Conservation (phyloP, 92 coral and sea anemone species). For the Zoanthus sansibaricus region DNA sequence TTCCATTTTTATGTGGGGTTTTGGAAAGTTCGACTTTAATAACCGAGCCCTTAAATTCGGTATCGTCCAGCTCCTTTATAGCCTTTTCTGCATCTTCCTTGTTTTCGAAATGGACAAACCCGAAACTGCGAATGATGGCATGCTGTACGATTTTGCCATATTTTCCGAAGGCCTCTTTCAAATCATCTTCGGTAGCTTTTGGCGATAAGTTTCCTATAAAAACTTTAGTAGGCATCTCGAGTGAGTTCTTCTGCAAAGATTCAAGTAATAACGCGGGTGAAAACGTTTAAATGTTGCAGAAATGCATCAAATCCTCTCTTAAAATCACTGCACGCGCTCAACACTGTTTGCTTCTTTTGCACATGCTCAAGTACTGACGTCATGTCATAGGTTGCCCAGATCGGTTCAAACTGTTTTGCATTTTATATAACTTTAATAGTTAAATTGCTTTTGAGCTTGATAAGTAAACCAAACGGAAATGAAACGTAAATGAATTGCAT, state of each 20-base stretch:
- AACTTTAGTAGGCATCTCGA: conserved; percentile 72
- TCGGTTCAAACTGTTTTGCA: too few relatives aligned
- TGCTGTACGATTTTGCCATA: conserved; percentile 67
- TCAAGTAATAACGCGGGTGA: background rate
- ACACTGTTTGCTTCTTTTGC: background rate
- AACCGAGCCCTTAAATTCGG: conserved; percentile 64
- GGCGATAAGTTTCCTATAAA: conserved; percentile 68
- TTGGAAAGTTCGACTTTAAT: conserved; percentile 72
- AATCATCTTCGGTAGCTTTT: conserved; percentile 67
- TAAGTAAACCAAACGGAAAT: too few relatives aligned
- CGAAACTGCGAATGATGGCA: conserved; percentile 70
- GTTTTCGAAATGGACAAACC: conserved; percentile 71
- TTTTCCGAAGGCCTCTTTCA: conserved; percentile 66
- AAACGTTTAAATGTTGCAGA: background rate
- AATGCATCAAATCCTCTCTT: background rate
- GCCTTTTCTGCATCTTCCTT: conserved; percentile 77
- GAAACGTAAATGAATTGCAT: too few relatives aligned
- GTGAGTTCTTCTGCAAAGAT: conserved; percentile 9
- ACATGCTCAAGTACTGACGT: conserved; percentile 35
- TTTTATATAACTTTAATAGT: too few relatives aligned
- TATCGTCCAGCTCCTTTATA: conserved; percentile 70
- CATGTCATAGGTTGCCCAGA: background rate
- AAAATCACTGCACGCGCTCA: background rate
- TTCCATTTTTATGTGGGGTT: conserved; percentile 73
- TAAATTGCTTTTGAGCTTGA: too few relatives aligned